phyloP scores from a whole-genome alignment of 30 jellyfish, hydroid and myxozoan genomes.

The Mastigias papua region DNA sequence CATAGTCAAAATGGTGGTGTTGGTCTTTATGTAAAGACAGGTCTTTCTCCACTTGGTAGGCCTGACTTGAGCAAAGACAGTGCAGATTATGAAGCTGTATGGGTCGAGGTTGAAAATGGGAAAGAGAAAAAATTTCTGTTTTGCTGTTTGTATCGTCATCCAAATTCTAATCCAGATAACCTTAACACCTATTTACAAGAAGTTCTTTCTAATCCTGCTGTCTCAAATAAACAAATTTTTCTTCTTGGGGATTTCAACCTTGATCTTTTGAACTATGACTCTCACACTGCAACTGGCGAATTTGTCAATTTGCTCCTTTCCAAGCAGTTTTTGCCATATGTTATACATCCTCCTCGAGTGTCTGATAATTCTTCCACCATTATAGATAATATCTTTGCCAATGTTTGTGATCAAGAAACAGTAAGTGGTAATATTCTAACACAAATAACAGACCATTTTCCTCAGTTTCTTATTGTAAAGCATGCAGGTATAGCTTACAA shows the following conservation, averaged over 20 bases:
- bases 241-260: slow-evolving; percentile 29
- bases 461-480: slow-evolving; percentile 63
- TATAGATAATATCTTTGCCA: slow-evolving; percentile 68
- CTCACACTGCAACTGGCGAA: background rate
- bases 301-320: slow-evolving; percentile 31
- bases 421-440: slow-evolving; percentile 55
- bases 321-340: slow-evolving; percentile 38
- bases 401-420: slow-evolving; percentile 45
- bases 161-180: slow-evolving; percentile 47
- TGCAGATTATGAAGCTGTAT: slow-evolving; percentile 53
- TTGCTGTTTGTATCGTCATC: slow-evolving; percentile 64
- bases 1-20: slow-evolving; percentile 78
- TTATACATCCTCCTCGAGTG: slow-evolving; percentile 59
- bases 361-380: slow-evolving; percentile 68
- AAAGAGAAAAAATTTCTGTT: slow-evolving; percentile 48
- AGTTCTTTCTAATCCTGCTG: slow-evolving; percentile 27
- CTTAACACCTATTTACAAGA: slow-evolving; percentile 19
- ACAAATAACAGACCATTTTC: slow-evolving; percentile 70
- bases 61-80: slow-evolving; percentile 51
- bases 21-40: slow-evolving; percentile 63
- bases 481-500: slow-evolving; percentile 63
- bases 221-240: slow-evolving; percentile 24
- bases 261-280: slow-evolving; percentile 35
- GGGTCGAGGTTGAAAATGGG: slow-evolving; percentile 58
- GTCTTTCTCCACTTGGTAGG: slow-evolving; percentile 41